Percentiles rank a stretch among this genome's conserved stretches.
These are phyloP conservation scores for Trematomus bernacchii DNA, from an alignment of 2,797 vertebrate species.

Conservation along the genomic window DNA sequence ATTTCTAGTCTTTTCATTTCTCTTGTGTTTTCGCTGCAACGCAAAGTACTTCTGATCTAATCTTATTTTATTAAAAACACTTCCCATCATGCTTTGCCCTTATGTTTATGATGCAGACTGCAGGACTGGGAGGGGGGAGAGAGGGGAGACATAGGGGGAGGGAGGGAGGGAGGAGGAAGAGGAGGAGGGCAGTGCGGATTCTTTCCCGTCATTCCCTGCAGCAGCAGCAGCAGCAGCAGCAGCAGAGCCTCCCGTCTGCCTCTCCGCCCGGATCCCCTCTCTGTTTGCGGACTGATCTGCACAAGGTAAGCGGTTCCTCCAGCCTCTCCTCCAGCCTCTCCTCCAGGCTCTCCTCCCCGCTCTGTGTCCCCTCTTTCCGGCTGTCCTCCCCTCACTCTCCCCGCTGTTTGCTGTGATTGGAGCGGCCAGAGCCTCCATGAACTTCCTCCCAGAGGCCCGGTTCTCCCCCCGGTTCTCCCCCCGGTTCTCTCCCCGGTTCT, in stretches of 20 bases:
- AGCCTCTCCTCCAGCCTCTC: too few species aligned
- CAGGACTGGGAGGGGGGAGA: background rate
- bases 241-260: background rate
- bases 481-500: background rate
- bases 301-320: too few species aligned
- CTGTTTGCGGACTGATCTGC: too few species aligned
- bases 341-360: too few species aligned
- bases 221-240: slow-evolving; percentile 59
- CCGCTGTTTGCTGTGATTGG: slow-evolving; percentile 37
- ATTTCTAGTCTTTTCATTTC: too few species aligned
- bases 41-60: too few species aligned
- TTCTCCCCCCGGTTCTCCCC: background rate
- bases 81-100: too few species aligned
- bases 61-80: too few species aligned
- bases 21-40: too few species aligned
- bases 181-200: slow-evolving; percentile 71
- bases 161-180: background rate
- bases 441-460: slow-evolving; percentile 24
- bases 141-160: slow-evolving; percentile 1
- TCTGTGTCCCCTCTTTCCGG: background rate
- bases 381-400: slow-evolving; percentile 28
- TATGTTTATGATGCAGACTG: background rate
- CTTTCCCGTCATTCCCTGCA: slow-evolving; percentile 76
- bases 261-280: too few species aligned
- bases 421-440: slow-evolving; percentile 8